phyloP scores from a whole-genome alignment of 2,113 vertebrate genomes.

The Macquaria ambigua region DNA sequence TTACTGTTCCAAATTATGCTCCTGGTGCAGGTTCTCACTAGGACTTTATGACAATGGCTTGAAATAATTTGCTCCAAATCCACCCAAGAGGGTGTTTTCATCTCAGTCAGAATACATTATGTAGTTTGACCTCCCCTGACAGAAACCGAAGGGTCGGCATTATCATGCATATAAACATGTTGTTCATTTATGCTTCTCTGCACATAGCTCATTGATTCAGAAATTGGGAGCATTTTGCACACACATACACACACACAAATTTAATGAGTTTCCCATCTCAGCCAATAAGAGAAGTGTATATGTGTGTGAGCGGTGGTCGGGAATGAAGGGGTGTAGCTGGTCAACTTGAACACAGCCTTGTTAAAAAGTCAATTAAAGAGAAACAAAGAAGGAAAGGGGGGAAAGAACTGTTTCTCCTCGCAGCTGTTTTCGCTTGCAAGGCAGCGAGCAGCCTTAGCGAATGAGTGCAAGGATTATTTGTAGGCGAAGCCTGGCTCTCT shows the following conservation, averaged over 20 bases:
- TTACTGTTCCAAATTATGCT: conserved; percentile 36
- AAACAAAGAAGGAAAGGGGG: conserved; percentile 71
- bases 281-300: conserved; percentile 42
- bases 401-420: conserved; percentile 59
- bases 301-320: conserved; percentile 49
- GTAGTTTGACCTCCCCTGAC: conserved; percentile 61
- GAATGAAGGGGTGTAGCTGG: conserved; percentile 64
- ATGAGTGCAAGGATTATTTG: conserved; percentile 65
- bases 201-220: conserved; percentile 62
- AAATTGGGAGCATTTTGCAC: conserved; percentile 57
- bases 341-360: conserved; percentile 76
- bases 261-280: conserved; percentile 72
- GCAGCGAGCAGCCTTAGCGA: conserved; percentile 45
- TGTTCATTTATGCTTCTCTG: conserved; percentile 67
- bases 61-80: conserved; percentile 59
- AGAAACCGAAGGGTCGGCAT: conserved; percentile 28
- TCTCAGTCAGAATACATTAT: conserved; percentile 54
- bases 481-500: conserved; percentile 47
- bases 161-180: conserved; percentile 69
- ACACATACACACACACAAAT: conserved; percentile 43
- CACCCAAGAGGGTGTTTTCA: conserved; percentile 48
- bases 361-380: conserved; percentile 86
- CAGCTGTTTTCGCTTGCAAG: conserved; percentile 62
- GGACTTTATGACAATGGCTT: conserved; percentile 42
- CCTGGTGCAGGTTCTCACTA: conserved; percentile 23